A percentile compares a stretch with the other conserved stretches of the same genome.
These are phyloP conservation scores for Orthosia incerta DNA, from an alignment of 2,888 invertebrate species.

Conservation along the genomic window DNA sequence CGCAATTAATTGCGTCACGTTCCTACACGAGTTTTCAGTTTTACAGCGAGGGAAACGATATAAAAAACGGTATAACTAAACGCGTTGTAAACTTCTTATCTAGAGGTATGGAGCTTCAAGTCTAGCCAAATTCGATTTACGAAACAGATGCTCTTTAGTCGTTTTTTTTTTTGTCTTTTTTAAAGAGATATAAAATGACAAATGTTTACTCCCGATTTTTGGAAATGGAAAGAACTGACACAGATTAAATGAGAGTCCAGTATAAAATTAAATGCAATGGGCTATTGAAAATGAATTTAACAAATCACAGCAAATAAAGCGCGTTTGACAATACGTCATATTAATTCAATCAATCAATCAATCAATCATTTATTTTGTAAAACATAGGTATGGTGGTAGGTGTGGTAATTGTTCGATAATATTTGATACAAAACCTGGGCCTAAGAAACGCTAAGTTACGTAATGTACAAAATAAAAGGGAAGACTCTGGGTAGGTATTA, in stretches of 20 bases:
- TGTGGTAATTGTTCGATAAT: background rate
- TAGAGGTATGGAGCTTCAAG: conserved; percentile 33
- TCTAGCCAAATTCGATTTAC: conserved; percentile 50
- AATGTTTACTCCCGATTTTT: background rate
- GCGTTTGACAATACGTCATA: background rate
- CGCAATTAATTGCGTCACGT: conserved; percentile 28
- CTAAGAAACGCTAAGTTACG: background rate
- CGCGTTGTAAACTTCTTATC: conserved; percentile 53
- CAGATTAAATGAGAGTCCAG: background rate
- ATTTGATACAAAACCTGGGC: background rate
- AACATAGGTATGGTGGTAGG: too few relatives aligned
- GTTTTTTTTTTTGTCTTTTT: too few relatives aligned
- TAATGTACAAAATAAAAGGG: background rate
- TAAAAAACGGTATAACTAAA: conserved; percentile 45
- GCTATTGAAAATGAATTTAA: background rate
- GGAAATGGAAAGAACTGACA: background rate
- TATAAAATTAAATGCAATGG: background rate
- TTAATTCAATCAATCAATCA: too few relatives aligned
- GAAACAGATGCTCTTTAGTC: background rate
- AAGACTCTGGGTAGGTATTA: background rate
- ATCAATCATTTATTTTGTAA: too few relatives aligned
- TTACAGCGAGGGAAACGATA: conserved; percentile 30
- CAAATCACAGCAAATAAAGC: background rate
- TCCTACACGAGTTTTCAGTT: conserved; percentile 28
- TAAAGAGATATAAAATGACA: too few relatives aligned